Percentiles rank a stretch among this genome's conserved stretches.
phyloP scores from a whole-genome alignment of 2,797 vertebrate species.

The Enteromius thamalakanensis region DNA sequence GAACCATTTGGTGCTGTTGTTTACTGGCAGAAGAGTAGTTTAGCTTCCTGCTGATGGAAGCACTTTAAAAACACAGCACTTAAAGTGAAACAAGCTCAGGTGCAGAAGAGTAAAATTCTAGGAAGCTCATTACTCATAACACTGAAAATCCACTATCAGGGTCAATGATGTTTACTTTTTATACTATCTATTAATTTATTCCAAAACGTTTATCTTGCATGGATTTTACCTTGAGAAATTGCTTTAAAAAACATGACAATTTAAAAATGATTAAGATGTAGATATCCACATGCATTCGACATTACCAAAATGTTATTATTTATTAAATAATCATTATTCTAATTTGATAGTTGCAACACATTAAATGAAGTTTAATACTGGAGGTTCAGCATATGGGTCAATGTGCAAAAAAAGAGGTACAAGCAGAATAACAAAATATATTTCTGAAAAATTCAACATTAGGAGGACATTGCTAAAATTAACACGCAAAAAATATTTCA shows the following conservation, averaged over 20 bases:
- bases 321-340: not conserved
- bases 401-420: not conserved
- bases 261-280: not conserved
- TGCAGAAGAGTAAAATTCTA: conserved; percentile 24
- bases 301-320: not conserved
- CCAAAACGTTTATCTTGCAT: not conserved
- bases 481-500: not conserved
- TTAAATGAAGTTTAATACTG: not conserved
- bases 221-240: not conserved
- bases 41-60: conserved; percentile 54
- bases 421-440: not conserved
- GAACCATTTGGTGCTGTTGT: conserved; percentile 55
- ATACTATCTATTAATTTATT: not conserved
- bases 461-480: no score
- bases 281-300: not conserved
- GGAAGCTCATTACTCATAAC: not conserved
- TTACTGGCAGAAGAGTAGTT: conserved; percentile 53
- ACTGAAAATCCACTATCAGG: conserved; percentile 1
- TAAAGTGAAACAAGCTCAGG: conserved; percentile 42
- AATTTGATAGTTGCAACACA: no score
- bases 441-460: not conserved
- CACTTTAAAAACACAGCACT: conserved; percentile 53
- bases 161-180: not conserved
- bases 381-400: not conserved
- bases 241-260: not conserved